Evolutionary conservation across 2,888 invertebrate species (phyloP), one percentile per base, ranked within the genome.

Genomic region (Adela reaumurella): DNA sequence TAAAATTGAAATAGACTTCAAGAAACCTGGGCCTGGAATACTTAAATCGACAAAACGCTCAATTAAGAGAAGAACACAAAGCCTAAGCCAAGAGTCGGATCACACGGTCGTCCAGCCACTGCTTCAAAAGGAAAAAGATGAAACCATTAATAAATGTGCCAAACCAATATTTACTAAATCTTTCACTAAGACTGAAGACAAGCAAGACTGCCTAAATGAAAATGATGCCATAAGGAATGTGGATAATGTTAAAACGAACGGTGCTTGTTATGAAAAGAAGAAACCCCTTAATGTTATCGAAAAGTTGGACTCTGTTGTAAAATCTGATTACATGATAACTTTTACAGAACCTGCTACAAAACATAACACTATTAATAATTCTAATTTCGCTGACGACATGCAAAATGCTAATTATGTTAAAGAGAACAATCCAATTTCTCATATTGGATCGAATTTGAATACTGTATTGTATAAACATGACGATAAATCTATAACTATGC

Each of bases 21-120:
- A 67, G 57, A 73, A 68, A 56, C 62, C 74, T 16, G 70, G 74
- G 41, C 64, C 69, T 6, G 72, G 73, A 53, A 68, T 80, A 56
- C 56, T 76, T 17, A 83, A 83, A 64, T 64, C 63, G 1, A 79
- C 77, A 57, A 69, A 67, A 56, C 73, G 54, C 56, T 74, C 73
- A 43, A 64, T 71, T 18, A 80, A 74, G 58, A 65, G 65, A 52
- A 77, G 70, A 56, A 67, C 68, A 52, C 69, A 69, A 51, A 69
- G 60, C 52, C 65, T 70, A 5, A 70, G 68, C 48, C 62, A 65
- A 28, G 78, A 77, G 53, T 64, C 67, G 8, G 77, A 78, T 45
- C 77, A 79, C 49, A 63, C 69, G 19, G 74, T 72, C 48, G 65
- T 68, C 52, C 76, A 79, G 57, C 79, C 80, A 17, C 61, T 80